Evolutionary conservation across 2,888 invertebrate species (phyloP), one percentile per base, ranked within the genome.

Genomic region (Zootermopsis nevadensis): DNA sequence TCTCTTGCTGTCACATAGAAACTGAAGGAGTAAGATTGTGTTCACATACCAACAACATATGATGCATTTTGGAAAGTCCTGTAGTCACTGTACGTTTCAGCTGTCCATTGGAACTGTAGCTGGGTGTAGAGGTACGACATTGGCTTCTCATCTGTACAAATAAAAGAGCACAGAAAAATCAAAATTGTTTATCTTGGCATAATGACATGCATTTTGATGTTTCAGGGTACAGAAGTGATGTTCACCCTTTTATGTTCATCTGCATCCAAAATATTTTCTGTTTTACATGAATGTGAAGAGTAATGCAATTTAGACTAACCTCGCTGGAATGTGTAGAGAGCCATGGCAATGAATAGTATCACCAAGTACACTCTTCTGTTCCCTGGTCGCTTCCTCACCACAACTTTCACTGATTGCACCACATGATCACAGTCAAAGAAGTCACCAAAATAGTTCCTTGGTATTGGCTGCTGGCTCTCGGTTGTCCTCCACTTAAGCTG

Each of bases 261-360:
- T 48, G 19, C 15, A 19, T 48, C 19, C 19, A 48, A 48, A 19
- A 15, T 19, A 15, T 12, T 19, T 3, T 48, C 15, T 48, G 15
- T 48, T 7, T 10, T 67, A 4, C 30, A 31, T 33, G 31, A 6
- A 15, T 7, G 15, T 27, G 10, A 66, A 69, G 69, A 66, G 15
- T 66, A 30, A 66, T 30, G 27, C 15, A 48, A 19, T 19, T 3
- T n/a, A 27, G n/a, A 81, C 85, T 85, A 86, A 92, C 92, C 92
- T 88, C 96, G 92, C 89, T 96, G 96, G 88, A 96, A 96, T 79
- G 95, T 95, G 87, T 96, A 96, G 80, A 95, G 90, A 0, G 93
- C 93, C 95, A 96, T 95, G 30, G 94, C 92, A 19, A 94, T 87
- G 22, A 96, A 91, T n/a, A 96, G 89, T 60, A 95, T 90, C 89